Conservation (phyloP, 2,888 invertebrate species). For the Lomographa bimaculata region DNA sequence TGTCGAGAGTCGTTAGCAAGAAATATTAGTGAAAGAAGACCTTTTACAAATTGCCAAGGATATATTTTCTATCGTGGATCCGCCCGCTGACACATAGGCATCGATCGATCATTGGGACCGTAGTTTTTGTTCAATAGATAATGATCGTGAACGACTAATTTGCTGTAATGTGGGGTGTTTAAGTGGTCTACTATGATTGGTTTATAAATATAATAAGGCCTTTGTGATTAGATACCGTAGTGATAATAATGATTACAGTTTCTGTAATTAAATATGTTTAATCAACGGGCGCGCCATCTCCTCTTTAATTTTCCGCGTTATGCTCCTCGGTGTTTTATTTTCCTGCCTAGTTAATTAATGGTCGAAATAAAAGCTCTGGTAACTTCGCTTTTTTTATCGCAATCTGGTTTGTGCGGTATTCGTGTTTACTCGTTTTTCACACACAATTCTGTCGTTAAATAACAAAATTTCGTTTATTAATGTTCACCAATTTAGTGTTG, state of each 20-base stretch:
- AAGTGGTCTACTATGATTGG: constrained; percentile 37
- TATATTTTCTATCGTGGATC: constrained; percentile 31
- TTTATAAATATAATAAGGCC: constrained; percentile 34
- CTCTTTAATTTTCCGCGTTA: constrained; percentile 26
- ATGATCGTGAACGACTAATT: constrained; percentile 47
- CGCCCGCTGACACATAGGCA: constrained; percentile 36
- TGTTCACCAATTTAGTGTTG: constrained; percentile 43
- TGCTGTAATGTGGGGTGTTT: constrained; percentile 41
- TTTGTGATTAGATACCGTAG: constrained; percentile 26
- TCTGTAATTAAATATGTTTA: constrained; percentile 32
- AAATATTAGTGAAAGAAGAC: constrained; percentile 28
- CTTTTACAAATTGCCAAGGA: constrained; percentile 30
- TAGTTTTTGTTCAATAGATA: constrained; percentile 50
- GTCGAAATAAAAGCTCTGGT: constrained; percentile 22
- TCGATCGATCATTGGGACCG: constrained; percentile 45
- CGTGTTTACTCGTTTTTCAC: constrained; percentile 41
- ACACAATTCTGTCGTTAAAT: constrained; percentile 42
- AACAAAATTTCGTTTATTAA: constrained; percentile 40
- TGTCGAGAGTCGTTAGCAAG: constrained; percentile 25
- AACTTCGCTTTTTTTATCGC: constrained; percentile 19
- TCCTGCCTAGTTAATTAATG: constrained; percentile 26
- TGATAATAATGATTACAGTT: constrained; percentile 19
- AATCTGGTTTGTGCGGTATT: constrained; percentile 29
- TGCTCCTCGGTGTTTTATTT: constrained; percentile 29
- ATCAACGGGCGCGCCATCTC: constrained; percentile 22